Base-by-base conservation (phyloP, 2,888 invertebrate species). In the Torymus auratus region DNA sequence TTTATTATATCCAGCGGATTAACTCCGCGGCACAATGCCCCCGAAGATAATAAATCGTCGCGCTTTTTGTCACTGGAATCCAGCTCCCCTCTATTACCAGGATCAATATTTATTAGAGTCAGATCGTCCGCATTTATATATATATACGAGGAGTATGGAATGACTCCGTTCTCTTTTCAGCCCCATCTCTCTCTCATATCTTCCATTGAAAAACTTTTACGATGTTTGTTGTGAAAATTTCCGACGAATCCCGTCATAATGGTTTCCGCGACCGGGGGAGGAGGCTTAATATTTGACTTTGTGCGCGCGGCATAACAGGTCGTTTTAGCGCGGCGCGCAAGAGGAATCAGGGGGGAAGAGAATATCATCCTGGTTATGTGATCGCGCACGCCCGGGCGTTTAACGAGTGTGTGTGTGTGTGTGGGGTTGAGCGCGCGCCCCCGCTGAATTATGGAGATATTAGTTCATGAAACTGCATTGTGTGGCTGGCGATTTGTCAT, bases 361-460 rank as follows among this genome's bases (percentile, higher is more conserved):
- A 50, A 58, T 28, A 11, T 23, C n/a, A 52, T 52, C 23, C 12
- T 17, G 10, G 4, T 58, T 23, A 23, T 23, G 52, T 53, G 52
- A 74, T 78, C 74, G 82, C 75, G 79, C 78, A 81, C 75, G 82
- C 80, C 80, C 74, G 70, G 55, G 61, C 79, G 20, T 77, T 75
- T 81, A 80, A 81, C 76, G 28, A 50, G 53, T 41, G 52, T 58
- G n/a, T n/a, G n/a, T n/a, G n/a, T 2, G 17, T 13, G 20, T n/a
- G 12, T 52, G 17, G 78, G 84, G 14, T 52, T 60, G 61, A 20
- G 53, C 53, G 20, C 5, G 65, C 14, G 55, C 82, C 70, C 69
- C 84, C 85, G 83, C 84, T 88, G 88, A 88, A 88, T 88, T 87
- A 88, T 86, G 85, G 80, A 83, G 86, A 86, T 85, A 88, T 88